Evolutionary conservation across 2,113 vertebrate genomes (phyloP), one percentile per base, ranked within the genome.

Genomic region (Otis tarda): DNA sequence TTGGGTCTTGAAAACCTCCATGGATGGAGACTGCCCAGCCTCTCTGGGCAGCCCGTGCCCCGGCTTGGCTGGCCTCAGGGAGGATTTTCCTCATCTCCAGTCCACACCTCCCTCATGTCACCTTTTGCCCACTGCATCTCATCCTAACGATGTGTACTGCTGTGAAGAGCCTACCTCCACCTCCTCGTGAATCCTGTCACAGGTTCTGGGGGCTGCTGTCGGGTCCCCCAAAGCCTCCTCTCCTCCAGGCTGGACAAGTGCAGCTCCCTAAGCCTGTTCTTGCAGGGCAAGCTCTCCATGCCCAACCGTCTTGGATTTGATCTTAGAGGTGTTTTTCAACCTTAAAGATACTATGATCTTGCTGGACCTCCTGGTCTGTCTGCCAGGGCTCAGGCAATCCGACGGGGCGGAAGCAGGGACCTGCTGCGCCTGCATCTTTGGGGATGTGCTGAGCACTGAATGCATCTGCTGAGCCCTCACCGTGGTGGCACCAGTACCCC

Each of bases 141-240:
- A 4, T 53, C 47, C 28, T 77, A 59, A 45, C 13, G 3, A 18
- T 41, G 1, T 0, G 3, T n/a, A 9, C 12, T 25, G 0, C 24
- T 10, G 18, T 23, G n/a, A 52, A 33, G 65, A 78, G 11, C 41
- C 57, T 69, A 20, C 22, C 70, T 80, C 45, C 20, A 6, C 15
- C 45, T n/a, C 55, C 37, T 73, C 4, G 0, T 20, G 31, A 5
- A 39, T 3, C 3, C 14, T 7, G 9, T n/a, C 2, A 0, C 0
- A 12, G n/a, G 5, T 53, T 37, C n/a, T 31, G 70, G n/a, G 64
- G 4, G 4, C 47, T 63, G 24, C 71, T 43, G 0, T 7, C 28
- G 28, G n/a, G 8, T 28, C 12, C 33, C 24, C 18, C 61, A 17
- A 10, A 79, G 10, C 18, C 11, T 45, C 2, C 47, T 74, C 14